Evolutionary conservation across 2,797 vertebrate genomes (phyloP).

Genomic region (Varecia variegata): DNA sequence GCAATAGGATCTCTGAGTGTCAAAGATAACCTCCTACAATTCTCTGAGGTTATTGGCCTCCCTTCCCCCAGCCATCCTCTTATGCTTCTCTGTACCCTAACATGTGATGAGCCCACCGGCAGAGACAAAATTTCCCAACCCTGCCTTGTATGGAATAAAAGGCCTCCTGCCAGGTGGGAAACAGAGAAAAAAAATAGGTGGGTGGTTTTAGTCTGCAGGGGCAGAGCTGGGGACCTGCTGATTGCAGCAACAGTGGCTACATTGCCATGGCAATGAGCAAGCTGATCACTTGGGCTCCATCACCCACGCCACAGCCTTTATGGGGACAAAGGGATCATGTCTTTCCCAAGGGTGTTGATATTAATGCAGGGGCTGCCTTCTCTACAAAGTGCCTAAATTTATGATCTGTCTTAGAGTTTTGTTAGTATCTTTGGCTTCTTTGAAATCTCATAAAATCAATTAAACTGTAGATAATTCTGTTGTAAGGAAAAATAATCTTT

Average conservation of each 20-base stretch:
- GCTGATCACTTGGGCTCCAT: background rate
- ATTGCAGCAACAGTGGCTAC: background rate
- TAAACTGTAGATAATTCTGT: background rate
- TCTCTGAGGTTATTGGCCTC: background rate
- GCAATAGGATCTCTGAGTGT: background rate
- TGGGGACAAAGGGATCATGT: background rate
- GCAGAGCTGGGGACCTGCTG: constrained; percentile 1
- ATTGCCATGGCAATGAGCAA: constrained; percentile 31
- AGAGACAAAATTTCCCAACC: background rate
- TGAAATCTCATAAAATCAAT: background rate
- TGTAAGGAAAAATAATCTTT: background rate
- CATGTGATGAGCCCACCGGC: background rate
- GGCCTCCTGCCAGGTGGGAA: background rate
- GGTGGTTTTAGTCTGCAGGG: background rate
- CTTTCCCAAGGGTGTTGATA: background rate
- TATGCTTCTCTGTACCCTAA: background rate
- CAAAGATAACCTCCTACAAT: background rate
- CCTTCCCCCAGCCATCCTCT: background rate
- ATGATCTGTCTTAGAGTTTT: background rate
- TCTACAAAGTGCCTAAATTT: background rate
- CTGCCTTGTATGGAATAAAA: background rate
- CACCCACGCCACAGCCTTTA: background rate
- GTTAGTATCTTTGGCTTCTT: background rate
- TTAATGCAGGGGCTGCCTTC: background rate
- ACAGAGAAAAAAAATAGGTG: background rate